These are phyloP conservation scores for Crematogaster levior DNA, from an alignment of 2,888 invertebrate genomes.

Conservation along the genomic window DNA sequence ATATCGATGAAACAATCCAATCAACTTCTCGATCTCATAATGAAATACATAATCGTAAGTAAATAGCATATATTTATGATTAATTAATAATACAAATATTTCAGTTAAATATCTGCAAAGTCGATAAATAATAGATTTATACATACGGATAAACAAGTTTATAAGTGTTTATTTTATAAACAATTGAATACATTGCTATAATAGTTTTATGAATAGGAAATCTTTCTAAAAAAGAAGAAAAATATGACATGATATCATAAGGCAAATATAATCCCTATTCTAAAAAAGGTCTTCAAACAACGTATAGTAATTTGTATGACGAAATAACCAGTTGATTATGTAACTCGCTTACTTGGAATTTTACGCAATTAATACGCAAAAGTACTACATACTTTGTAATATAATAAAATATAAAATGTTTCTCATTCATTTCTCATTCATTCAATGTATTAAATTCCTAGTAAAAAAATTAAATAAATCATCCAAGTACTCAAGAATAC, in stretches of 20 bases:
- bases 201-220: neutral
- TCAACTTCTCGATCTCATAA: constrained; percentile 9
- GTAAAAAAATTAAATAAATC: neutral
- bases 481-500: neutral
- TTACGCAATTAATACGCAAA: neutral
- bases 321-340: neutral
- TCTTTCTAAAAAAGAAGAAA: neutral
- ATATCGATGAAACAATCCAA: constrained; percentile 27
- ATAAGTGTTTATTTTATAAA: neutral
- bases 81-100: constrained; percentile 12
- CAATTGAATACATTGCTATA: neutral
- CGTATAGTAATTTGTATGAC: neutral
- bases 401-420: neutral
- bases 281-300: neutral
- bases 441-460: too few species aligned
- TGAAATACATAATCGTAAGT: constrained; percentile 66
- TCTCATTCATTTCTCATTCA: too few species aligned
- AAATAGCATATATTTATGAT: neutral
- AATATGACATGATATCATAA: neutral
- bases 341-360: neutral
- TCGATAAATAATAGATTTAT: neutral
- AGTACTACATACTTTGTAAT: neutral
- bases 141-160: neutral
- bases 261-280: neutral
- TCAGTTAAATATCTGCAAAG: neutral